phyloP scores from a whole-genome alignment of 2,113 vertebrate genomes.

The Solea senegalensis region DNA sequence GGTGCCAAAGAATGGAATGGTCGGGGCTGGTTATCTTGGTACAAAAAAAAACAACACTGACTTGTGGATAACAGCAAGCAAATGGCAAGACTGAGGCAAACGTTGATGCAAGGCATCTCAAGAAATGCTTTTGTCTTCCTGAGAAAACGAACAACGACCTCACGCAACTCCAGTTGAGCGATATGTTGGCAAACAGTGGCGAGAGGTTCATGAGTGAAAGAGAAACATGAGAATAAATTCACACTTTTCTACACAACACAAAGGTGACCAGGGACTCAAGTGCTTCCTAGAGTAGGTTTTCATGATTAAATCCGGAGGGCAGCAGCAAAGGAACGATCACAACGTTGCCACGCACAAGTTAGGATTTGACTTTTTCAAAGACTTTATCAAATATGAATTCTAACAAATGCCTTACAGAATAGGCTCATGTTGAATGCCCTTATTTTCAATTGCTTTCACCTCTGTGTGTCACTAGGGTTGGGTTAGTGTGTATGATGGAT shows the following conservation, averaged over 20 bases:
- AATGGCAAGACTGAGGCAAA: constrained; percentile 42
- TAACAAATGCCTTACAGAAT: background rate
- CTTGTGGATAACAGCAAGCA: constrained; percentile 19
- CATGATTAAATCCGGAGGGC: constrained; percentile 30
- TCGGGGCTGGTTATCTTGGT: too few species aligned
- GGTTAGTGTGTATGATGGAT: background rate
- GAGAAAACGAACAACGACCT: too few species aligned
- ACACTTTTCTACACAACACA: constrained; percentile 11
- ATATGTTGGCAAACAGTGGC: constrained; percentile 4
- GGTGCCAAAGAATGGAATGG: too few species aligned
- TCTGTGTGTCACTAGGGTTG: background rate
- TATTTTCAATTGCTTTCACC: constrained; percentile 18
- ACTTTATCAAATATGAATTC: constrained; percentile 28
- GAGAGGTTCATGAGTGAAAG: constrained; percentile 30
- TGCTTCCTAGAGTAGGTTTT: constrained; percentile 37
- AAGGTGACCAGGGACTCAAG: constrained; percentile 16
- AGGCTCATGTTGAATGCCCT: background rate
- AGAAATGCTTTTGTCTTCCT: constrained; percentile 8
- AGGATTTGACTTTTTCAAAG: constrained; percentile 45
- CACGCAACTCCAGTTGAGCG: constrained; percentile 10
- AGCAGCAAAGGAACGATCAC: constrained; percentile 16
- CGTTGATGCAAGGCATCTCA: constrained; percentile 28
- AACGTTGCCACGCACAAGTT: constrained; percentile 13
- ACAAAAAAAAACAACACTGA: constrained; percentile 21
- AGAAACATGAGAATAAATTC: constrained; percentile 35